A percentile compares a stretch with the other conserved stretches of the same genome.
Conservation (phyloP, 2,797 vertebrate species). For the Nyctalus aviator region DNA sequence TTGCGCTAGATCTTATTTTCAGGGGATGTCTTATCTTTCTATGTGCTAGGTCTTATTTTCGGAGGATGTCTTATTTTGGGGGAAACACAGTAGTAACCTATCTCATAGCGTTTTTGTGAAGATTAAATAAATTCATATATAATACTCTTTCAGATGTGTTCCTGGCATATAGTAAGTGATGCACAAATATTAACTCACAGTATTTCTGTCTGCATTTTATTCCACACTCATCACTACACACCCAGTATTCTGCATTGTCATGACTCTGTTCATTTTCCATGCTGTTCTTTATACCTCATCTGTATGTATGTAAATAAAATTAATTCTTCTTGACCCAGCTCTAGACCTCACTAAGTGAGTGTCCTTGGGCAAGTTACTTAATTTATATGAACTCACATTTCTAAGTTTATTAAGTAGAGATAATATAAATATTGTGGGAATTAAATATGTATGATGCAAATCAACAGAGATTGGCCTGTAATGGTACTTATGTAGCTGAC, state of each 20-base stretch:
- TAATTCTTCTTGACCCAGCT: neutral
- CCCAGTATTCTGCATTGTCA: neutral
- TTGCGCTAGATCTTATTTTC: no score
- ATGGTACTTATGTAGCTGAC: neutral
- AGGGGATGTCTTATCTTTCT: no score
- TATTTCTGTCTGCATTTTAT: neutral
- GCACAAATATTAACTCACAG: neutral
- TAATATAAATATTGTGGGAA: neutral
- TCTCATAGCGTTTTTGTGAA: neutral
- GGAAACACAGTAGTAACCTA: neutral
- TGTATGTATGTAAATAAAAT: neutral
- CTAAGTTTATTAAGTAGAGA: neutral
- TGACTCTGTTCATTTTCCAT: neutral
- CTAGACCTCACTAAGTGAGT: slow-evolving; percentile 18
- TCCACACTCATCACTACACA: neutral
- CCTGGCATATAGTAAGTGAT: neutral
- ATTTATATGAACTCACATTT: slow-evolving; percentile 10
- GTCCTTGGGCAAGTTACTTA: neutral
- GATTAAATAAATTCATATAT: slow-evolving; percentile 20
- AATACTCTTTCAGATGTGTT: neutral
- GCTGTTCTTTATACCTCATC: neutral
- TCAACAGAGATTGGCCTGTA: neutral
- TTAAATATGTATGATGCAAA: neutral
- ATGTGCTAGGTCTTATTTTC: no score
- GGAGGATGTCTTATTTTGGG: no score